Base-by-base conservation (phyloP, 2,888 invertebrate genomes). In the Schrankia costaestrigalis region DNA sequence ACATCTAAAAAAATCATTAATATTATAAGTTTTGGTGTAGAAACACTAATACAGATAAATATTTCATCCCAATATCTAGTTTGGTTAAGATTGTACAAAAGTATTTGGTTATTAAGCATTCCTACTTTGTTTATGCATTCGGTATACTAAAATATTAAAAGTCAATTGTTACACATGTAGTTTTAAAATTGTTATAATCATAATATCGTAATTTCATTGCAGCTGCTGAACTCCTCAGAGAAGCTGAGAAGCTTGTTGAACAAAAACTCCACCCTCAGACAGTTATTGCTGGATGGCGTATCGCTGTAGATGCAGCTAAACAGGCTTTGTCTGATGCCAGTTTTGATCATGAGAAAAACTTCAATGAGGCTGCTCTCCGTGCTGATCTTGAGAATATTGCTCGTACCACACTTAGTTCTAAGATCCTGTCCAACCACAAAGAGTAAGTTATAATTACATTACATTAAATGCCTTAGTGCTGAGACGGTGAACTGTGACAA, bases 241-340 rank as follows among this genome's bases (percentile, higher is more conserved):
- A 98, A 87, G 99, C 99, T 9, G 99, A 99, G 76, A 94, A 94
- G 66, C 85, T 99, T 30, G 91, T 99, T 37, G 94, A 94, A 33
- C 95, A 96, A 81, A 97, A 97, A 77, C 92, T 99, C 47, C 99
- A 99, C 78, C 99, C 99, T 1, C 99, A 99, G 89, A 98, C 96
- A 0, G 97, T 99, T 42, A 96, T 99, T 46, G 90, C 95, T 32
- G 99, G 99, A 7, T 99, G 98, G 97, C 91, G 99, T 43, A 92
- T 93, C 58, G 97, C 99, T 10, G 91, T 93, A 0, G 92, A 92
- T 35, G 93, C 94, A 22, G 98, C 99, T 0, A 91, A 94, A 32
- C 90, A 92, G 50, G 97, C 98, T 1, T 89, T 99, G 1, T 89
- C 91, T 35, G 90, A 91, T 28, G 90, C 94, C 11, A 93, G 98